A percentile compares a stretch with the other conserved stretches of the same genome.
Conservation (phyloP, 2,797 vertebrate species). For the Hoplostethus atlanticus region DNA sequence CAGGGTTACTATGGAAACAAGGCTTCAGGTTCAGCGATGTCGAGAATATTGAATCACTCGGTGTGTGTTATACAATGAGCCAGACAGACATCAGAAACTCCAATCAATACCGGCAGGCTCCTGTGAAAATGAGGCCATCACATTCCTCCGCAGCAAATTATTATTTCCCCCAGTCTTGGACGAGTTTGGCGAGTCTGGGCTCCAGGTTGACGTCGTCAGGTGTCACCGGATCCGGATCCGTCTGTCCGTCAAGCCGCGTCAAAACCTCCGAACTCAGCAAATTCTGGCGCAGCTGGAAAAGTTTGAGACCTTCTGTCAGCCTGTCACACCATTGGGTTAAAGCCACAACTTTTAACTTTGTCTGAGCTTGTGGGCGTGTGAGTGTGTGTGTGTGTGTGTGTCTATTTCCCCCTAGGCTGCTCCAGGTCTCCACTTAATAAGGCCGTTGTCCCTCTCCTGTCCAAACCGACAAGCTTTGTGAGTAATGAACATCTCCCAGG, state of each 20-base stretch:
- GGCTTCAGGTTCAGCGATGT: slow-evolving; percentile 80
- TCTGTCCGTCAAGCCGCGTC: slow-evolving; percentile 56
- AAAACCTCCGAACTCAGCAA: slow-evolving; percentile 59
- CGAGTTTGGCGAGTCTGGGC: not conserved
- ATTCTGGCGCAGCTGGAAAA: slow-evolving; percentile 45
- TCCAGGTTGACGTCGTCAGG: slow-evolving; percentile 1
- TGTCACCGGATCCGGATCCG: slow-evolving; percentile 59
- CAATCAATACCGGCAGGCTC: slow-evolving; percentile 72
- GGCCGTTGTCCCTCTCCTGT: slow-evolving; percentile 79
- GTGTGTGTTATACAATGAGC: slow-evolving; percentile 78
- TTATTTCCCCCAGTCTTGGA: not conserved
- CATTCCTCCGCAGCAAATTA: slow-evolving; percentile 57
- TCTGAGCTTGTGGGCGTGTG: slow-evolving; percentile 55
- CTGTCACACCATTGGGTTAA: slow-evolving; percentile 39
- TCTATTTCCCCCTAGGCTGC: slow-evolving; percentile 76
- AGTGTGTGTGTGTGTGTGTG: not conserved
- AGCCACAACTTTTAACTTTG: slow-evolving; percentile 62
- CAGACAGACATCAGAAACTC: slow-evolving; percentile 79
- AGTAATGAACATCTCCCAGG: slow-evolving; percentile 85
- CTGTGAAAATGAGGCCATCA: slow-evolving; percentile 59
- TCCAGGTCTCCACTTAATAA: slow-evolving; percentile 85
- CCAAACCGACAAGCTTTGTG: slow-evolving; percentile 74
- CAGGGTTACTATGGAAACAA: slow-evolving; percentile 86
- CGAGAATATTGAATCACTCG: slow-evolving; percentile 79
- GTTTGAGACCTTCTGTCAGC: slow-evolving; percentile 51